These are phyloP conservation scores for Parauchenoglanis punctatus DNA, from an alignment of 2,797 vertebrate species.

Conservation along the genomic window DNA sequence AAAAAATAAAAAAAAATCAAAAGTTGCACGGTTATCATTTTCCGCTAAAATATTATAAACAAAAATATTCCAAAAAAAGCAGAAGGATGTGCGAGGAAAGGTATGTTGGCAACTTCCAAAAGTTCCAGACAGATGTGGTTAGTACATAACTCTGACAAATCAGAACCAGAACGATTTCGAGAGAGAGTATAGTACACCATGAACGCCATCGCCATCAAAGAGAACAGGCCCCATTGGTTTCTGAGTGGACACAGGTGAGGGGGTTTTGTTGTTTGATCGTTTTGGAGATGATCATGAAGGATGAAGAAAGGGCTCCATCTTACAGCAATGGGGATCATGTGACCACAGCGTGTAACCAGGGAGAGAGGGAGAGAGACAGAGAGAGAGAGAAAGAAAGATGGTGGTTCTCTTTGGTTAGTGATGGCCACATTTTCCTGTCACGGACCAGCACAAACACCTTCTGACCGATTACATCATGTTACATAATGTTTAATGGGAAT, in stretches of 20 bases:
- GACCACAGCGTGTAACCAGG: conserved; percentile 67
- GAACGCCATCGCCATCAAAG: conserved; percentile 84
- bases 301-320: conserved; percentile 46
- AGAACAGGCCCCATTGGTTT: conserved; percentile 61
- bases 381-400: conserved; percentile 46
- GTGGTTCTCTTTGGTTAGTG: conserved; percentile 79
- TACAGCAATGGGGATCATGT: conserved; percentile 66
- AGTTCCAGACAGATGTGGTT: conserved; percentile 83
- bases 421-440: conserved; percentile 83
- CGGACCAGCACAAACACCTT: conserved; percentile 77
- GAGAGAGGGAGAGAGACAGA: conserved; percentile 34
- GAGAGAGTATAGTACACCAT: conserved; percentile 79
- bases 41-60: conserved; percentile 63
- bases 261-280: neutral
- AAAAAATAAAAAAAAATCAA: conserved; percentile 52
- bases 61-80: conserved; percentile 67
- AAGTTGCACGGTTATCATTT: conserved; percentile 80
- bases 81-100: conserved; percentile 79
- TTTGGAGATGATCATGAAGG: conserved; percentile 27
- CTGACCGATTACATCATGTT: conserved; percentile 34
- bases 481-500: neutral
- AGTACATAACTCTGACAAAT: conserved; percentile 83
- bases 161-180: conserved; percentile 74
- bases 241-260: conserved; percentile 46
- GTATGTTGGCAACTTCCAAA: conserved; percentile 80